phyloP scores from a whole-genome alignment of 2,113 vertebrate genomes.

The Meleagris gallopavo region DNA sequence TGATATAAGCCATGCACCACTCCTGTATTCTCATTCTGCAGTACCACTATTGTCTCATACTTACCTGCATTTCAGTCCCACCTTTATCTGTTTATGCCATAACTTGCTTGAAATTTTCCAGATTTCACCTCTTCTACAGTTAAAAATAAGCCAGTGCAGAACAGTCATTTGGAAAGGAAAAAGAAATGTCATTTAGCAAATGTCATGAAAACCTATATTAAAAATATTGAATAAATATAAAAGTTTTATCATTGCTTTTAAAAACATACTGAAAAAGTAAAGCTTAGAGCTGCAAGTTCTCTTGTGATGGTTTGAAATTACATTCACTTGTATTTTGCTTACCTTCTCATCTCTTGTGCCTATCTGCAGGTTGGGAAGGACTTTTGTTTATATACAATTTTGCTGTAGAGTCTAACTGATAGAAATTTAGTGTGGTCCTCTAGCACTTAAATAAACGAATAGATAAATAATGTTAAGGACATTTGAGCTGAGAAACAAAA shows the following conservation, averaged over 20 bases:
- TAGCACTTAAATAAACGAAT: neutral
- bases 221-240: neutral
- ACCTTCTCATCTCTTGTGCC: neutral
- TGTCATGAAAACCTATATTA: neutral
- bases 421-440: neutral
- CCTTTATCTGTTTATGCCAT: neutral
- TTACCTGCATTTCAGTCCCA: neutral
- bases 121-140: neutral
- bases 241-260: neutral
- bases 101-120: neutral
- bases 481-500: neutral
- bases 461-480: neutral
- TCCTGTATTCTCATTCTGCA: neutral
- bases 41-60: neutral
- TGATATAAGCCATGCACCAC: neutral
- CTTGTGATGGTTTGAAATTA: neutral
- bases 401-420: neutral
- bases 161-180: neutral
- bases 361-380: neutral
- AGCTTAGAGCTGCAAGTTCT: neutral
- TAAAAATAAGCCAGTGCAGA: neutral
- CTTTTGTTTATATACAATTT: neutral
- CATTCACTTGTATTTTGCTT: neutral
- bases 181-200: neutral
- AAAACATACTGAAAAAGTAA: neutral